Evolutionary conservation across 2,113 vertebrate genomes (phyloP).

Genomic region (Cyrtonyx montezumae): DNA sequence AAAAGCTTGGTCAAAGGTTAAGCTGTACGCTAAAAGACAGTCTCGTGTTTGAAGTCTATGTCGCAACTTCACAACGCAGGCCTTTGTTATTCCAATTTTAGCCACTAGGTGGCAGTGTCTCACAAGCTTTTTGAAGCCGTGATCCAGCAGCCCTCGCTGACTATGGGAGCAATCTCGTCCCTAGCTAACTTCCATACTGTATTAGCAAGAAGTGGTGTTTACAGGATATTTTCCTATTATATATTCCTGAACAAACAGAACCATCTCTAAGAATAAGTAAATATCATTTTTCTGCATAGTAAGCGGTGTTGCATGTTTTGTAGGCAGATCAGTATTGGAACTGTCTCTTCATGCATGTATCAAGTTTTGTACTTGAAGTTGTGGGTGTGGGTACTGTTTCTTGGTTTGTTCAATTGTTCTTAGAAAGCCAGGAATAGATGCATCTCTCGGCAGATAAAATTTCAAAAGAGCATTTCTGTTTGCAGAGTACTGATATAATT

Average conservation of each 20-base stretch:
- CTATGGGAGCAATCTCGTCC: background rate
- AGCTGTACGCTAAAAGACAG: background rate
- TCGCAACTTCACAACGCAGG: background rate
- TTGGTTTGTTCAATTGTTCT: background rate
- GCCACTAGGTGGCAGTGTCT: constrained; percentile 72
- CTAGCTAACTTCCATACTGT: accelerated
- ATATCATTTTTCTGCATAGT: background rate
- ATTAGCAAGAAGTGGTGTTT: background rate
- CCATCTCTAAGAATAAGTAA: background rate
- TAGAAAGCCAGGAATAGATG: background rate
- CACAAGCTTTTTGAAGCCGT: background rate
- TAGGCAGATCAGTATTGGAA: background rate
- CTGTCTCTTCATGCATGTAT: background rate
- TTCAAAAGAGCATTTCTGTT: background rate
- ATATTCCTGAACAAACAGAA: background rate
- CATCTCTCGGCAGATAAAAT: background rate
- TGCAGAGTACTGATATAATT: background rate
- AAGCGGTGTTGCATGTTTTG: background rate
- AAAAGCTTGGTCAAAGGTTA: background rate
- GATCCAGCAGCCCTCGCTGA: background rate
- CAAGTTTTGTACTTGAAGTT: background rate
- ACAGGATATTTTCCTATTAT: accelerated
- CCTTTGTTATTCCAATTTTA: background rate
- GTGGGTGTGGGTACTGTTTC: background rate
- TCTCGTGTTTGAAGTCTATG: too few species aligned